Percentiles rank a stretch among this genome's conserved stretches.
These are phyloP conservation scores for Tetranychus truncatus DNA, from an alignment of 2,888 invertebrate species.

Conservation along the genomic window DNA sequence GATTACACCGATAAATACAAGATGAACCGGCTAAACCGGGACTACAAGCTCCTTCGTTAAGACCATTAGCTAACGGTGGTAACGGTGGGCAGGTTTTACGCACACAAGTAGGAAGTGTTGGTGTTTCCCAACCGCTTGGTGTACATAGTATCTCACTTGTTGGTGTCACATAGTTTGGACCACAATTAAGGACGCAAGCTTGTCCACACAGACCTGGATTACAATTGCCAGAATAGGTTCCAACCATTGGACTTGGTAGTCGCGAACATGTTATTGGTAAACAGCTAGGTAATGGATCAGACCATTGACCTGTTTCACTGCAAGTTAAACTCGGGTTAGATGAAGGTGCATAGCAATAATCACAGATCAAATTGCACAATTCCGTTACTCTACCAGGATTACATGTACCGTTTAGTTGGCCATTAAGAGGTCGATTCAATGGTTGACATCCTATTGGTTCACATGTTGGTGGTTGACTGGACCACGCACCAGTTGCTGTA, in stretches of 20 bases:
- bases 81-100: background rate
- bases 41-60: slow-evolving; percentile 4
- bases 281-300: background rate
- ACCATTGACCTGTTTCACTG: background rate
- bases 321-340: background rate
- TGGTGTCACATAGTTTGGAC: background rate
- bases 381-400: background rate
- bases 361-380: slow-evolving; percentile 3
- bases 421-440: slow-evolving; percentile 5
- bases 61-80: slow-evolving; percentile 1
- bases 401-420: slow-evolving; percentile 4
- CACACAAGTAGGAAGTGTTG: background rate
- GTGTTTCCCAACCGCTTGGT: background rate
- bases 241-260: background rate
- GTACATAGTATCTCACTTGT: background rate
- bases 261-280: background rate
- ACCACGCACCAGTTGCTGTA: slow-evolving; percentile 1
- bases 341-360: background rate
- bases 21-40: slow-evolving; percentile 7
- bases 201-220: background rate
- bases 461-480: slow-evolving; percentile 3
- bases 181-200: background rate
- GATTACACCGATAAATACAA: slow-evolving; percentile 8
- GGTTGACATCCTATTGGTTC: slow-evolving; percentile 6
- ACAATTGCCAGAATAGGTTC: background rate